These are phyloP conservation scores for Tenthredo notha DNA, from an alignment of 2,888 invertebrate genomes.

Conservation along the genomic window DNA sequence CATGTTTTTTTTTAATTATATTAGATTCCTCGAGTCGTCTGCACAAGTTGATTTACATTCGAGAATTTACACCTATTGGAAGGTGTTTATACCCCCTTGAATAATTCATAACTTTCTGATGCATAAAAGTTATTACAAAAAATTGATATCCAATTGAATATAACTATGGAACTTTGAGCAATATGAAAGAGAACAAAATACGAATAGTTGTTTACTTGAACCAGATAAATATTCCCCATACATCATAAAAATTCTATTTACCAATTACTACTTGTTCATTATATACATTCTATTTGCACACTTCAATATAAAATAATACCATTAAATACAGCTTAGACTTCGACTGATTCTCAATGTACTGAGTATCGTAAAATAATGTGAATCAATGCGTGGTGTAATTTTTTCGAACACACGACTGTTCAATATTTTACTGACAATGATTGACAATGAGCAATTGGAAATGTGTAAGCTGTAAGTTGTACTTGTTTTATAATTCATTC, in stretches of 20 bases:
- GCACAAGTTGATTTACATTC: too few relatives aligned
- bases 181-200: neutral
- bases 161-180: neutral
- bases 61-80: too few relatives aligned
- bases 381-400: neutral
- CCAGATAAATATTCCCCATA: neutral
- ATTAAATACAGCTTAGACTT: constrained; percentile 10
- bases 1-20: too few relatives aligned
- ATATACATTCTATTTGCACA: constrained; percentile 15
- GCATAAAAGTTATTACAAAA: too few relatives aligned
- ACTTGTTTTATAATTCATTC: constrained; percentile 27
- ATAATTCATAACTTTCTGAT: too few relatives aligned
- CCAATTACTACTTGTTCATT: neutral
- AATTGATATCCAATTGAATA: too few relatives aligned
- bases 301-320: neutral
- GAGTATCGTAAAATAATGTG: neutral
- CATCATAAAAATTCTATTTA: neutral
- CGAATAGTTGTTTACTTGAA: neutral
- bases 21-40: too few relatives aligned
- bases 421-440: neutral
- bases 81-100: too few relatives aligned
- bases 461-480: constrained; percentile 31
- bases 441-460: neutral
- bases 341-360: neutral
- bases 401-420: neutral